Evolutionary conservation across 2,888 invertebrate genomes (phyloP).

Genomic region (Cecidostiba fungosa): DNA sequence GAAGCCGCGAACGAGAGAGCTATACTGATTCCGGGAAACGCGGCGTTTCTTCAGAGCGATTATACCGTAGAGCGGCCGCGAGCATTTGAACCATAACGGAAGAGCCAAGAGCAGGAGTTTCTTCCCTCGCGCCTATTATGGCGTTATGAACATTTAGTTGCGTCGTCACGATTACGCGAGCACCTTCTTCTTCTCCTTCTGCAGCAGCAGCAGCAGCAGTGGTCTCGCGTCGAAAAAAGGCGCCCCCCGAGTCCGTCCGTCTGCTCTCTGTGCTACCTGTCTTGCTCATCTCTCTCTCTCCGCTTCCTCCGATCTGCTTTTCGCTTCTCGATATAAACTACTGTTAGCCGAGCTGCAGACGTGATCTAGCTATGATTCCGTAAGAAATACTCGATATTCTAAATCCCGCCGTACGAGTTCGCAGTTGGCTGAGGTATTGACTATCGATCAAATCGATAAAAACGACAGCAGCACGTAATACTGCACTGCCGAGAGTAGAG

Average conservation of each 20-base stretch:
- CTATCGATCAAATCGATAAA: background rate
- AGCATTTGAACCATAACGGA: slow-evolving; percentile 74
- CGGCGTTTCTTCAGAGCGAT: slow-evolving; percentile 66
- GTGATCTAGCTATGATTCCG: slow-evolving; percentile 29
- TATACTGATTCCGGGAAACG: slow-evolving; percentile 71
- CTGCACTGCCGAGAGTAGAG: no score
- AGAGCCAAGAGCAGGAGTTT: slow-evolving; percentile 64
- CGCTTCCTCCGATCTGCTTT: background rate
- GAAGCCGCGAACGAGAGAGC: slow-evolving; percentile 66
- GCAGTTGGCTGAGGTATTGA: background rate
- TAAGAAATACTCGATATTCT: background rate
- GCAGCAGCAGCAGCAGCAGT: background rate
- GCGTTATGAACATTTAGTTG: slow-evolving; percentile 78
- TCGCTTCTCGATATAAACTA: slow-evolving; percentile 11
- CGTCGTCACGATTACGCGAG: slow-evolving; percentile 77
- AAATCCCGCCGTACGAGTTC: background rate
- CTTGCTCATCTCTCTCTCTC: slow-evolving; percentile 2
- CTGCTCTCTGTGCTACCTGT: slow-evolving; percentile 27
- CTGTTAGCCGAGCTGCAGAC: slow-evolving; percentile 40
- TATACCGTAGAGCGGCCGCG: slow-evolving; percentile 71
- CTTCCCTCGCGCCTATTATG: slow-evolving; percentile 72
- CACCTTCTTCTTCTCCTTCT: slow-evolving; percentile 44
- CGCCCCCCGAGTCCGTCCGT: slow-evolving; percentile 53
- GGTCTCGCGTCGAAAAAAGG: slow-evolving; percentile 68
- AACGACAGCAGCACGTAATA: background rate